These are phyloP conservation scores for Brevimyrus niger DNA, from an alignment of 2,113 vertebrate species.

Conservation along the genomic window DNA sequence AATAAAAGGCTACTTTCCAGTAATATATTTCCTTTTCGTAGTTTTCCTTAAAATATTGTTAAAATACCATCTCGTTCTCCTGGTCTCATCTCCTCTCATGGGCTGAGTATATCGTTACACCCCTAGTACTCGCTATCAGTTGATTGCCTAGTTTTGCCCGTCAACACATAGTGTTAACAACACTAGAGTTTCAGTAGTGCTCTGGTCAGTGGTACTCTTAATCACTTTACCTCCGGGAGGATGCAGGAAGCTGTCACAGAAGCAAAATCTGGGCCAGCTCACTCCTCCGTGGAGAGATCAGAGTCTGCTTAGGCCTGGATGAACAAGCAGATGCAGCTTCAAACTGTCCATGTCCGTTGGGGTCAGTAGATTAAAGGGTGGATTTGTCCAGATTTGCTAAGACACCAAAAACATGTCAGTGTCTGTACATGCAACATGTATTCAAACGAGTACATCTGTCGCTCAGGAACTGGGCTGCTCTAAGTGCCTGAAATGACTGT, in stretches of 20 bases:
- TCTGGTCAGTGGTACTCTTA: neutral
- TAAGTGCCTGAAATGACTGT: neutral
- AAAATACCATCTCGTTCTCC: no score
- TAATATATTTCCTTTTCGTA: no score
- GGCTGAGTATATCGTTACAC: no score
- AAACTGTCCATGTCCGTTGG: slow-evolving; percentile 10
- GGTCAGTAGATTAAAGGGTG: slow-evolving; percentile 23
- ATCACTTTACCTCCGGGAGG: neutral
- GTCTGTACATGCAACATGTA: neutral
- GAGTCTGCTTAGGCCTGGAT: slow-evolving; percentile 19
- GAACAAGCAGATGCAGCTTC: slow-evolving; percentile 26
- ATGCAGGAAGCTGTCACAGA: neutral
- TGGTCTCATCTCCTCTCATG: no score
- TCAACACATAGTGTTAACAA: neutral
- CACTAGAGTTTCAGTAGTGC: neutral
- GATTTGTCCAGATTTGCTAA: slow-evolving; percentile 24
- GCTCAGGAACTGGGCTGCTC: neutral
- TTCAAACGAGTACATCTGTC: neutral
- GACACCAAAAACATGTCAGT: slow-evolving; percentile 15
- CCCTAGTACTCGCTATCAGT: neutral
- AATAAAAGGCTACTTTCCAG: no score
- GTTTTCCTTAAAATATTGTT: no score
- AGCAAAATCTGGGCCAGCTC: slow-evolving; percentile 9
- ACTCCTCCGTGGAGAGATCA: neutral
- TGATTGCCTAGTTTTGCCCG: neutral